A percentile compares a stretch with the other conserved stretches of the same genome.
Conservation (phyloP, 2,888 invertebrate species). For the Zelleria hepariella region DNA sequence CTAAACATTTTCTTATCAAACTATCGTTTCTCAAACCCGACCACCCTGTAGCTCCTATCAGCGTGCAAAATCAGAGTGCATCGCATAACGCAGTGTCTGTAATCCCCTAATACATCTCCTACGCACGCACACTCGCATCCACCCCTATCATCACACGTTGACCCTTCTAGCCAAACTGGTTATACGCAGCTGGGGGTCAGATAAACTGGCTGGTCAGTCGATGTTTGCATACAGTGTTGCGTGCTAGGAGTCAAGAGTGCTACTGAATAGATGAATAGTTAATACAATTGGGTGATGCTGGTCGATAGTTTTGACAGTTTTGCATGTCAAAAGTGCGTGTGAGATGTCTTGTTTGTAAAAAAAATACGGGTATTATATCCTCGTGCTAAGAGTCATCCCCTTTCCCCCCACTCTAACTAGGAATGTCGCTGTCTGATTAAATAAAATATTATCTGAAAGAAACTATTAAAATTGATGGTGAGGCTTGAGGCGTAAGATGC, state of each 20-base stretch:
- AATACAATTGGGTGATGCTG: not conserved
- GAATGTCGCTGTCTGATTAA: too few relatives aligned
- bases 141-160: slow-evolving; percentile 26
- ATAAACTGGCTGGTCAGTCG: slow-evolving; percentile 20
- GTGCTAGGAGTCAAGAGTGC: slow-evolving; percentile 66
- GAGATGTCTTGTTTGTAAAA: not conserved
- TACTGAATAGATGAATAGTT: not conserved
- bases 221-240: slow-evolving; percentile 43
- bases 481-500: too few relatives aligned
- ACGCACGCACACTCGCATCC: slow-evolving; percentile 36
- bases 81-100: slow-evolving; percentile 62
- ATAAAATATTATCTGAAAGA: too few relatives aligned
- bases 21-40: not conserved
- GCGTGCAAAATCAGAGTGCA: slow-evolving; percentile 69
- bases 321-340: not conserved
- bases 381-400: too few relatives aligned
- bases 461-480: too few relatives aligned
- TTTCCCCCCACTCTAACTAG: too few relatives aligned
- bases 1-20: too few relatives aligned
- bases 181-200: not conserved
- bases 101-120: slow-evolving; percentile 69
- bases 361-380: not conserved
- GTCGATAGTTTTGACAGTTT: not conserved
- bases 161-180: not conserved
- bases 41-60: slow-evolving; percentile 45